Base-by-base conservation (phyloP, 92 coral and sea anemone genomes). In the Phenganax marumi region DNA sequence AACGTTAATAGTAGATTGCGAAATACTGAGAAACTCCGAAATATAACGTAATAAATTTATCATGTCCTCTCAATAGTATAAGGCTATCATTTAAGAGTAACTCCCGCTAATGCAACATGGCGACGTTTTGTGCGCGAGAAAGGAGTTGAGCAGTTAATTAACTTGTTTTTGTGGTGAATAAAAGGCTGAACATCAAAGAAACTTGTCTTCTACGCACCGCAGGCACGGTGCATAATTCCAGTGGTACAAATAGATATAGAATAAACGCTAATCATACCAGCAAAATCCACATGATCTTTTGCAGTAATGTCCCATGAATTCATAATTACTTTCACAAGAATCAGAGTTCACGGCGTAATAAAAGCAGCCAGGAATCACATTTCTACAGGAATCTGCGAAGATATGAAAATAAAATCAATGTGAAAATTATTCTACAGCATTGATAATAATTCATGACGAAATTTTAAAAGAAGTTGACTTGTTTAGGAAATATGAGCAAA, bases 251-350 rank as follows among this genome's bases (percentile, higher is more conserved):
- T 13, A 12, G 52, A 11, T 22, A 54, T 51, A 50, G 10, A 12
- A 74, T 1, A 68, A 46, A 9, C 26, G 1, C 13, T 48, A 21
- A 72, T 50, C 77, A 46, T 78, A 78, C 83, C 83, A 78, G 68
- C 83, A 78, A 78, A 78, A 78, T 48, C 83, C 83, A 18, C 83
- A 78, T 16, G 72, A 61, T 19, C 68, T 61, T 21, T 51, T 46
- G 73, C 83, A 78, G n/a, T 78, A 78, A 21, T 78, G 73, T 18
- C 63, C 68, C 83, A 78, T 78, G 53, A 78, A 78, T 8, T 61
- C 58, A 52, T 78, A 78, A 78, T 78, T 78, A 61, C 60, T 25
- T 78, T 78, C 83, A 50, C 83, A 78, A 46, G 83, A 57, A 18
- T 61, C 73, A 26, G 72, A 12, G 9, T 61, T 51, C 50, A 78